phyloP scores from a whole-genome alignment of 2,888 invertebrate genomes.

The Tinea trinotella region DNA sequence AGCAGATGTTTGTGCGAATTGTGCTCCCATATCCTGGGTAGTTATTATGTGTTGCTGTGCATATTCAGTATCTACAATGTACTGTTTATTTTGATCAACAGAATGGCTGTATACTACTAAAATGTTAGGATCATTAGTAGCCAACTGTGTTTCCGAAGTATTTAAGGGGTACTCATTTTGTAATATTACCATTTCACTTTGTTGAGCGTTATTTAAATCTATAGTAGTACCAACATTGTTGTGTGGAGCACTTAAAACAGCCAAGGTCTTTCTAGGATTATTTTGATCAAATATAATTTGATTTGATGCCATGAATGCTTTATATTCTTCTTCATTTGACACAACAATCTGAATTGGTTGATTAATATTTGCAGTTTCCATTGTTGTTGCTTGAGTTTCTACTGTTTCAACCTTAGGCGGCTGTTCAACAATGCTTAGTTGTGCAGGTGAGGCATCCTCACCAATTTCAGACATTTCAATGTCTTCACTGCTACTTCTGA shows the following conservation, averaged over 20 bases:
- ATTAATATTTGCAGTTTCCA: conserved; percentile 39
- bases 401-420: background rate
- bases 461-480: background rate
- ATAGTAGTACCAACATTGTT: conserved; percentile 38
- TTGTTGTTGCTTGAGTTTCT: conserved; percentile 34
- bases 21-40: conserved; percentile 46
- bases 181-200: conserved; percentile 75
- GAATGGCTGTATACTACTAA: conserved; percentile 76
- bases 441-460: background rate
- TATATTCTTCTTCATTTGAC: conserved; percentile 65
- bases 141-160: conserved; percentile 60
- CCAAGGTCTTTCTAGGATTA: conserved; percentile 48
- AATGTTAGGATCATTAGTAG: conserved; percentile 71
- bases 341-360: conserved; percentile 65
- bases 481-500: background rate
- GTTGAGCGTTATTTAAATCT: conserved; percentile 63
- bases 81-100: conserved; percentile 70
- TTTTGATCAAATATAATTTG: conserved; percentile 59
- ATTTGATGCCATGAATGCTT: conserved; percentile 56
- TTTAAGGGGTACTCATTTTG: conserved; percentile 73
- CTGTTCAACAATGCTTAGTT: background rate
- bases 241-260: conserved; percentile 47
- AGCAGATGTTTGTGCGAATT: conserved; percentile 53
- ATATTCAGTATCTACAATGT: conserved; percentile 36
- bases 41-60: conserved; percentile 48